A percentile compares a stretch with the other conserved stretches of the same genome.
Conservation (phyloP, 2,797 vertebrate species). For the Poeciliopsis infans region DNA sequence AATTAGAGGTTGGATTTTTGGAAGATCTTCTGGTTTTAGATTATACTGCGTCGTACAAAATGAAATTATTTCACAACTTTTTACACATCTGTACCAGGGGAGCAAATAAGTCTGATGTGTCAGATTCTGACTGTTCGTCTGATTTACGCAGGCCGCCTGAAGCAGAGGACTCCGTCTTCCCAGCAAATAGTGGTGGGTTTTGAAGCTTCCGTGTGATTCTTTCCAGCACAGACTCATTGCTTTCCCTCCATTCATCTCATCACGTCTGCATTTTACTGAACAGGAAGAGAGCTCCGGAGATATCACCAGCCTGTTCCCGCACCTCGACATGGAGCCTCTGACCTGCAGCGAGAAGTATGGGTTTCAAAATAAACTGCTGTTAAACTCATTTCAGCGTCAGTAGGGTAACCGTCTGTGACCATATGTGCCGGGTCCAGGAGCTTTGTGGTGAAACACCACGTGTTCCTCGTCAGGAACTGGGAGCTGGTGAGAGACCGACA, state of each 20-base stretch:
- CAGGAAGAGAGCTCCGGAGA: constrained; percentile 86
- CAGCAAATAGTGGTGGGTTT: constrained; percentile 60
- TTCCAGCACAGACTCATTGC: neutral
- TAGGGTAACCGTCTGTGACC: constrained; percentile 13
- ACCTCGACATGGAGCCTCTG: constrained; percentile 95
- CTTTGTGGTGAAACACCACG: constrained; percentile 91
- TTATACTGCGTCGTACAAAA: neutral
- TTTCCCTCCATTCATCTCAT: neutral
- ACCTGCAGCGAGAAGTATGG: constrained; percentile 90
- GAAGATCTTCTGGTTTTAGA: neutral
- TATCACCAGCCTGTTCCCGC: constrained; percentile 85
- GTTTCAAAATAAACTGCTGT: constrained; percentile 11
- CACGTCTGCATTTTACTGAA: constrained; percentile 1
- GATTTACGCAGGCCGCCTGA: constrained; percentile 82
- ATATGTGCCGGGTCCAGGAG: constrained; percentile 79
- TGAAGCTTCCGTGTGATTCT: constrained; percentile 4
- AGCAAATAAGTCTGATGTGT: constrained; percentile 1
- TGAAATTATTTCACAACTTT: neutral
- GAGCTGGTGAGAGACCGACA: constrained; percentile 91
- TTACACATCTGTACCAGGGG: too few relatives aligned
- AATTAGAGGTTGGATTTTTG: neutral
- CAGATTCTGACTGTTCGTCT: neutral
- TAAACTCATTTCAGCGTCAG: constrained; percentile 14
- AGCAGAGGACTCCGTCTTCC: constrained; percentile 87
- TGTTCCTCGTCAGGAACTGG: constrained; percentile 97